These are phyloP conservation scores for Camponotus vicinus DNA, from an alignment of 1,140 invertebrate species.

Conservation along the genomic window DNA sequence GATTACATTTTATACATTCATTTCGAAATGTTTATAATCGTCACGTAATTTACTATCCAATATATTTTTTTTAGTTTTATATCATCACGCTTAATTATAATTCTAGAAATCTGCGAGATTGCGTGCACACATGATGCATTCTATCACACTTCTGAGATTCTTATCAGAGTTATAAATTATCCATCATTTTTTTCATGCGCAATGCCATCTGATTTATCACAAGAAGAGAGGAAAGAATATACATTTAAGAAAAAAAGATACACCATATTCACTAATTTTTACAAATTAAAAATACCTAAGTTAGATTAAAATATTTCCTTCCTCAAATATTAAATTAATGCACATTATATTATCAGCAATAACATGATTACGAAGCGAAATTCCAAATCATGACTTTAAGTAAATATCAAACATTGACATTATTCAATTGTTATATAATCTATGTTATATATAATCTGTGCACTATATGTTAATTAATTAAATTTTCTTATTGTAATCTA, in stretches of 20 bases:
- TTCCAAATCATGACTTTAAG: neutral
- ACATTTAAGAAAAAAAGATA: neutral
- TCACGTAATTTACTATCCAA: neutral
- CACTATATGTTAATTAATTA: no score
- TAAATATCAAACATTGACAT: no score
- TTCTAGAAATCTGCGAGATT: slow-evolving; percentile 23
- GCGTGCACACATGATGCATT: neutral
- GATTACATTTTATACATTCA: neutral
- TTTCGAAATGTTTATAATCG: neutral
- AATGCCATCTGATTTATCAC: neutral
- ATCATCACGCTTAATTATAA: neutral
- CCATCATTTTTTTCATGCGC: slow-evolving; percentile 10
- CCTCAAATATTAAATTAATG: neutral
- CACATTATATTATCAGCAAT: neutral
- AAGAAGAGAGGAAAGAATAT: neutral
- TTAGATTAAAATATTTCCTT: slow-evolving; percentile 31
- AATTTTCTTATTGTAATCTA: no score
- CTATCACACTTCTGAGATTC: neutral
- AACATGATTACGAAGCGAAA: neutral
- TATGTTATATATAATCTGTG: no score
- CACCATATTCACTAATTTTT: neutral
- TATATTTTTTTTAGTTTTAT: neutral
- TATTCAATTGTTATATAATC: no score
- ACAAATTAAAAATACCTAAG: neutral
- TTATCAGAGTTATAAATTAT: slow-evolving; percentile 55